Evolutionary conservation across 37 sponge, comb jelly and placozoan species (phyloP), one percentile per base, ranked within the genome.

Genomic region (Eunapius fragilis): DNA sequence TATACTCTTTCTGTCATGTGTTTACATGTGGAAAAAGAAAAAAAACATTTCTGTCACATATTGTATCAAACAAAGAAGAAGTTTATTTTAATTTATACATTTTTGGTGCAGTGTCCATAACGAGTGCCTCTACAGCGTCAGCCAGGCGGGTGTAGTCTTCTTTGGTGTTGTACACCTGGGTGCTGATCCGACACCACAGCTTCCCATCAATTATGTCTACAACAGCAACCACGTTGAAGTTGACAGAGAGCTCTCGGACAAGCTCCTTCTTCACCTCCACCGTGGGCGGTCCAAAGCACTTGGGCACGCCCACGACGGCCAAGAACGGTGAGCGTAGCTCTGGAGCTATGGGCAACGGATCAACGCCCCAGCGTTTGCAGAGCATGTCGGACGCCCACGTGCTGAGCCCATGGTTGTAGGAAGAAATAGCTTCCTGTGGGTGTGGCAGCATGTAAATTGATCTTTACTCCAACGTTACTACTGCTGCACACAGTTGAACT

Each of bases 261-360:
- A 77, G 37, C 69, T 69, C 67, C n/a, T 31, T 25, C 34, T 32
- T 26, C 68, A n/a, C 69, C 79, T 70, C 48, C 70, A 32, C n/a
- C 24, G 45, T 87, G 35, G 77, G 79, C 36, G 80, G 77, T 17
- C 72, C 73, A 14, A 87, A 58, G 58, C 32, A 37, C 23, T 36
- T 25, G 50, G 92, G 92, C 45, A 92, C 25, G 35, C 31, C n/a
- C 37, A 92, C 69, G 24, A 92, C 37, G 27, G 71, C 34, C 85
- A 92, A 69, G 70, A 37, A 73, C 12, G 92, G 92, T 2, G 86
- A 80, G 13, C n/a, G 25, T 82, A 92, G 69, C 26, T 88, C 85
- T 10, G 33, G 32, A 12, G 92, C 85, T 22, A 89, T 34, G 36
- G 85, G 81, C 34, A 78, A 58, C 0, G 26, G 45, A 6, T 36